Percentiles rank a stretch among this genome's conserved stretches.
These are phyloP conservation scores for Epinotia brunnichana DNA, from an alignment of 2,888 invertebrate species.

Conservation along the genomic window DNA sequence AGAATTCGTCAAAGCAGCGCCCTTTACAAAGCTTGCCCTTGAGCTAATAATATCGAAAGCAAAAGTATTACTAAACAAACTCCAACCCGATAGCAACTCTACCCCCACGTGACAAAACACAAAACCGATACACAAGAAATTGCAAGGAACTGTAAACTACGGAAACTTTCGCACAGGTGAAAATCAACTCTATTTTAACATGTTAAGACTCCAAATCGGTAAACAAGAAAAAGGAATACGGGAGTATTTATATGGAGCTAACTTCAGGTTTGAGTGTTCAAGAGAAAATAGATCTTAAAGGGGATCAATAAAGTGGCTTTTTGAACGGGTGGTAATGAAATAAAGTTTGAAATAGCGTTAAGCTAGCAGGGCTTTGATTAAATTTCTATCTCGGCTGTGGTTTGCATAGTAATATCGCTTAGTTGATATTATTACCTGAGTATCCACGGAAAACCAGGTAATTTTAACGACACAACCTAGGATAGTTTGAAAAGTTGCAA, in stretches of 20 bases:
- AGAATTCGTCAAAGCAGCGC: conserved; percentile 11
- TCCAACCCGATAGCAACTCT: conserved; percentile 8
- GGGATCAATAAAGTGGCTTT: background rate
- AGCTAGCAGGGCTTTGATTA: conserved; percentile 26
- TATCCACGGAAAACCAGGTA: background rate
- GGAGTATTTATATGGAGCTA: conserved; percentile 16
- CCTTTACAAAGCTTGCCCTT: conserved; percentile 29
- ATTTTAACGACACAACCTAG: background rate
- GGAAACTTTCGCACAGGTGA: background rate
- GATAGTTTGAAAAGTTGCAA: background rate
- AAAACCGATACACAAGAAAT: conserved; percentile 9
- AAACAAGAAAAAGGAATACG: background rate
- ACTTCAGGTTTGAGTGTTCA: conserved; percentile 8
- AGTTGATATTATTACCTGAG: conserved; percentile 3
- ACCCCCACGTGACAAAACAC: background rate
- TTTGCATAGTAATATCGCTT: conserved; percentile 9
- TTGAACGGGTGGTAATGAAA: conserved; percentile 1
- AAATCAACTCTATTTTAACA: background rate
- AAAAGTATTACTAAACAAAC: conserved; percentile 20
- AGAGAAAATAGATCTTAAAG: background rate
- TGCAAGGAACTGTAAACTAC: background rate
- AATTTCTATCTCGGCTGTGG: conserved; percentile 22
- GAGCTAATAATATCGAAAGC: conserved; percentile 38
- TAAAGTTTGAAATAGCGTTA: conserved; percentile 26
- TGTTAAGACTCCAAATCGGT: conserved; percentile 3